Percentiles rank a stretch among this genome's conserved stretches.
Evolutionary conservation across 2,113 vertebrate genomes (phyloP).

Genomic region (Otus sunia): DNA sequence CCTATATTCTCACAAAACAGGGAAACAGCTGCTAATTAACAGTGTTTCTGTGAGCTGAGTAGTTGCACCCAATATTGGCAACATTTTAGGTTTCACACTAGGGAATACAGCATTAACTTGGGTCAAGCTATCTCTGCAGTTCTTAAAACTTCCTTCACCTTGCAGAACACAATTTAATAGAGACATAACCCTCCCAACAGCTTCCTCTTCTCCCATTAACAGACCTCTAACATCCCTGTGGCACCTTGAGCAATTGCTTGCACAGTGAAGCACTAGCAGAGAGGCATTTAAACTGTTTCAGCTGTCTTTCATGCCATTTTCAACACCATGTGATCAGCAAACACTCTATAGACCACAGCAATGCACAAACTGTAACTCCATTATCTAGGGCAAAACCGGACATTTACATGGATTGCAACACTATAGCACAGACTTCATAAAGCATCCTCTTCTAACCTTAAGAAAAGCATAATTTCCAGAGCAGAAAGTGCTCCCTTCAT

Average conservation of each 20-base stretch:
- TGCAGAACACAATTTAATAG: neutral
- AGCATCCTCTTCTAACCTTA: constrained; percentile 6
- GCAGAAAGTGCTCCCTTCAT: constrained; percentile 41
- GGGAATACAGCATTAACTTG: neutral
- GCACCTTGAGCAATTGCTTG: neutral
- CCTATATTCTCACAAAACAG: neutral
- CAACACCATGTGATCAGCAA: neutral
- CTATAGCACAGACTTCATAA: neutral
- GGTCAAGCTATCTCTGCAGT: neutral
- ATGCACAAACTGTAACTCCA: neutral
- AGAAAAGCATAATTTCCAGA: constrained; percentile 29
- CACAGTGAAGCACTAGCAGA: neutral
- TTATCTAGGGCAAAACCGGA: neutral
- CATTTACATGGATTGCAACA: neutral
- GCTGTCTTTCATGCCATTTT: neutral
- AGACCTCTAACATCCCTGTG: neutral
- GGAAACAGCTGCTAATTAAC: neutral
- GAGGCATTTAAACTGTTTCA: neutral
- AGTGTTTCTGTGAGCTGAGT: neutral
- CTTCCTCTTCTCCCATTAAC: neutral
- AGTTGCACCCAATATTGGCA: neutral
- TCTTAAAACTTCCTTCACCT: neutral
- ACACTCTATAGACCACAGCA: neutral
- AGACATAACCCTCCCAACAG: neutral
- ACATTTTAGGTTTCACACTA: neutral